These are phyloP conservation scores for Trichomycterus rosablanca DNA, from an alignment of 2,113 vertebrate genomes.

Conservation along the genomic window DNA sequence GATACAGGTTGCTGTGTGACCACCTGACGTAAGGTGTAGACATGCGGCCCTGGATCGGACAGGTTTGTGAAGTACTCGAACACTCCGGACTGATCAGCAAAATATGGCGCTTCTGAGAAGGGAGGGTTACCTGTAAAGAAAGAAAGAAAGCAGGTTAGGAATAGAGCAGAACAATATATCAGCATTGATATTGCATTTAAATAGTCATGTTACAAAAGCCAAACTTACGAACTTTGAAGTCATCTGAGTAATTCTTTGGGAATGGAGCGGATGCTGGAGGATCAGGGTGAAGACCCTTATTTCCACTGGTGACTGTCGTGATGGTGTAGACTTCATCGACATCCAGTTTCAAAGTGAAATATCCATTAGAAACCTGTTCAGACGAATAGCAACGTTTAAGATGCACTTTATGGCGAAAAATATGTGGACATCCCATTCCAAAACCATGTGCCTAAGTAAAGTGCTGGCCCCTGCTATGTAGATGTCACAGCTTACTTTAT, in stretches of 20 bases:
- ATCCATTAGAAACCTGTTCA: constrained; percentile 61
- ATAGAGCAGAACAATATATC: not conserved
- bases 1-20: constrained; percentile 80
- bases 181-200: not conserved
- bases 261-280: constrained; percentile 78
- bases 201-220: not conserved
- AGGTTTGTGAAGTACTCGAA: constrained; percentile 87
- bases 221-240: constrained; percentile 80
- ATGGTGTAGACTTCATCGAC: constrained; percentile 87
- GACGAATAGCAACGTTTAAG: not conserved
- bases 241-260: constrained; percentile 78
- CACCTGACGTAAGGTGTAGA: constrained; percentile 85
- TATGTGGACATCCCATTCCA: no score
- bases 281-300: constrained; percentile 64
- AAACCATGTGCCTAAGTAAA: no score
- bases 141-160: not conserved
- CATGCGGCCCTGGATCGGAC: constrained; percentile 76
- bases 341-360: constrained; percentile 70
- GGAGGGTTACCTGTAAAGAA: constrained; percentile 70
- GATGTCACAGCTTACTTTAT: no score
- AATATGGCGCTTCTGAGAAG: constrained; percentile 89
- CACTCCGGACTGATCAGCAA: constrained; percentile 93
- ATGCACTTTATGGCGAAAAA: no score
- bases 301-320: constrained; percentile 77
- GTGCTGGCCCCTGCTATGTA: no score